Percentiles rank a stretch among this genome's conserved stretches.
Evolutionary conservation across 2,888 invertebrate genomes (phyloP).

Genomic region (Nemurella pictetii): DNA sequence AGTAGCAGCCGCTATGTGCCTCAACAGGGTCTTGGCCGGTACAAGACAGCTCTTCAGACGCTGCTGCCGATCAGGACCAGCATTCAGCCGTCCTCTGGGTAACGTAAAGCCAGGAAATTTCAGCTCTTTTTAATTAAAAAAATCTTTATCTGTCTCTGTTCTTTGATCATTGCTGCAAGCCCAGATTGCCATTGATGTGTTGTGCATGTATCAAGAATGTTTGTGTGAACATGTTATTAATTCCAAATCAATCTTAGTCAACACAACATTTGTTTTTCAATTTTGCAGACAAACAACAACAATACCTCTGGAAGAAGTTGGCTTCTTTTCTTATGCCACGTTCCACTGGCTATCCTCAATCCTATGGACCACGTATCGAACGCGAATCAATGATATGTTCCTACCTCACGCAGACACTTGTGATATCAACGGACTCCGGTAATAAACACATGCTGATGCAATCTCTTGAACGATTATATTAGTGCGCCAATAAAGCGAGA

Average conservation of each 20-base stretch:
- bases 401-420: slow-evolving; percentile 3
- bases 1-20: slow-evolving; percentile 27
- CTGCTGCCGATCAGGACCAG: slow-evolving; percentile 3
- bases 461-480: too few relatives aligned
- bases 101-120: too few relatives aligned
- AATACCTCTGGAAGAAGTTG: slow-evolving; percentile 27
- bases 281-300: slow-evolving; percentile 5
- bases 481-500: neutral
- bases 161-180: too few relatives aligned
- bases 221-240: too few relatives aligned
- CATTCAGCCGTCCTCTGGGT: slow-evolving; percentile 1
- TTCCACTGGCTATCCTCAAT: slow-evolving; percentile 22
- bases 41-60: slow-evolving; percentile 12
- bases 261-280: too few relatives aligned
- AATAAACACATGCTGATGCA: neutral
- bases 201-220: too few relatives aligned
- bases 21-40: slow-evolving; percentile 1
- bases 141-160: too few relatives aligned
- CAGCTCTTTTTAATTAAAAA: too few relatives aligned
- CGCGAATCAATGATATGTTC: neutral
- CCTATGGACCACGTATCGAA: slow-evolving; percentile 12
- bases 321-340: slow-evolving; percentile 14
- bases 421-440: slow-evolving; percentile 26
- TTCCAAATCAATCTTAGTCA: too few relatives aligned
- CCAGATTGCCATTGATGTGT: too few relatives aligned